Conservation (phyloP, 23 tunicate genomes). For the Ascidia mentula region DNA sequence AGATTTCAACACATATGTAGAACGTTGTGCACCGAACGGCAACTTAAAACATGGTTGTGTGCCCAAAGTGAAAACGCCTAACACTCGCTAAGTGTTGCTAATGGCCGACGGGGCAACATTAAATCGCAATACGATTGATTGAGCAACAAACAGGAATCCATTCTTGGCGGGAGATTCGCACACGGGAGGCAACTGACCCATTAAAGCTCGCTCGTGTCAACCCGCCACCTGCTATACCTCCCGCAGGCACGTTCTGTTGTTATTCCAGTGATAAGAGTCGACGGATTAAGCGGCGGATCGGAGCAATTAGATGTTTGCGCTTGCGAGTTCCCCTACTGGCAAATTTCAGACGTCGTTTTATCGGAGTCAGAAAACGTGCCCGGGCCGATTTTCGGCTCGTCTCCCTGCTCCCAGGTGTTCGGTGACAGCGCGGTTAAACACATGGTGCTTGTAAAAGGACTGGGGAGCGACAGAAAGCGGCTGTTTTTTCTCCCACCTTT, state of each 20-base stretch:
- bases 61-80: too few species aligned
- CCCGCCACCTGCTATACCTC: not conserved
- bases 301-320: not conserved
- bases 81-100: not conserved
- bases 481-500: too few species aligned
- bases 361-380: not conserved
- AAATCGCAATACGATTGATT: constrained; percentile 1
- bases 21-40: too few species aligned
- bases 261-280: not conserved
- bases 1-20: too few species aligned
- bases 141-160: not conserved
- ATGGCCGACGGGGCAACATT: not conserved
- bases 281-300: not conserved
- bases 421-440: not conserved
- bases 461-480: too few species aligned
- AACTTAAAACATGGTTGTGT: too few species aligned
- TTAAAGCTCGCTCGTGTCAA: not conserved
- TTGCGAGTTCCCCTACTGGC: not conserved
- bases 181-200: not conserved
- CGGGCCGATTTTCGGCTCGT: not conserved
- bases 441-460: not conserved
- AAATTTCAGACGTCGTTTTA: not conserved
- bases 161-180: not conserved
- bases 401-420: not conserved
- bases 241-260: constrained; percentile 3